A percentile compares a stretch with the other conserved stretches of the same genome.
These are phyloP conservation scores for Campoplex capitator DNA, from an alignment of 2,888 invertebrate species.

Conservation along the genomic window DNA sequence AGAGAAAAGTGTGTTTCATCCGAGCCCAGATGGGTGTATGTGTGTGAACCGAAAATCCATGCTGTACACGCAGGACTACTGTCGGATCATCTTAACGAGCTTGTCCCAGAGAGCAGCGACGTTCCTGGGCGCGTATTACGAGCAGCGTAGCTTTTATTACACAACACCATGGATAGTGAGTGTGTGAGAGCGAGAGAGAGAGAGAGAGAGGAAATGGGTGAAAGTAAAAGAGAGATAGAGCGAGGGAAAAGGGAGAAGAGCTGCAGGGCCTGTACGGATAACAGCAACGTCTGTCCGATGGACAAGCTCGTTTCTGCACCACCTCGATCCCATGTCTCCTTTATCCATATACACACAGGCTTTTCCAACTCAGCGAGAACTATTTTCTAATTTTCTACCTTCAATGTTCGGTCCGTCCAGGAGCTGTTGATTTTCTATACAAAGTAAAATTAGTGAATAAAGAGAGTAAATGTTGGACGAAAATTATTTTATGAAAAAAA, in stretches of 20 bases:
- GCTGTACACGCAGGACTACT: constrained; percentile 52
- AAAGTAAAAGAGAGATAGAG: constrained; percentile 32
- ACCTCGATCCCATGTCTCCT: constrained; percentile 31
- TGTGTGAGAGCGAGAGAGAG: constrained; percentile 31
- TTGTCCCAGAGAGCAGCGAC: constrained; percentile 60
- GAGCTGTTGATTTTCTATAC: neutral
- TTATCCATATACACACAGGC: neutral
- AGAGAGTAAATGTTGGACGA: neutral
- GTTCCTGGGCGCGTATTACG: constrained; percentile 56
- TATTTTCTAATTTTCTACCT: neutral
- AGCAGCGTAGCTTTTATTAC: constrained; percentile 71
- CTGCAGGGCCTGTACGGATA: constrained; percentile 33
- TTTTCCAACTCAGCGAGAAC: neutral
- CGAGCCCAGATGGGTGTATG: constrained; percentile 7
- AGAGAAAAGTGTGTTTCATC: constrained; percentile 44
- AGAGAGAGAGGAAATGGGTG: constrained; percentile 38
- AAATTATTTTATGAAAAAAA: neutral
- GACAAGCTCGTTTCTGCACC: constrained; percentile 53
- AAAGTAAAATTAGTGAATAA: neutral
- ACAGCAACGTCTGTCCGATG: constrained; percentile 48
- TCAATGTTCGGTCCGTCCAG: neutral
- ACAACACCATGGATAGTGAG: constrained; percentile 52
- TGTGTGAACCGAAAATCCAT: constrained; percentile 23
- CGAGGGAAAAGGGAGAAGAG: constrained; percentile 26
- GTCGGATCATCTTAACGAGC: constrained; percentile 76